Evolutionary conservation across 2,888 invertebrate species (phyloP).

Genomic region (Drosophila ustulata): DNA sequence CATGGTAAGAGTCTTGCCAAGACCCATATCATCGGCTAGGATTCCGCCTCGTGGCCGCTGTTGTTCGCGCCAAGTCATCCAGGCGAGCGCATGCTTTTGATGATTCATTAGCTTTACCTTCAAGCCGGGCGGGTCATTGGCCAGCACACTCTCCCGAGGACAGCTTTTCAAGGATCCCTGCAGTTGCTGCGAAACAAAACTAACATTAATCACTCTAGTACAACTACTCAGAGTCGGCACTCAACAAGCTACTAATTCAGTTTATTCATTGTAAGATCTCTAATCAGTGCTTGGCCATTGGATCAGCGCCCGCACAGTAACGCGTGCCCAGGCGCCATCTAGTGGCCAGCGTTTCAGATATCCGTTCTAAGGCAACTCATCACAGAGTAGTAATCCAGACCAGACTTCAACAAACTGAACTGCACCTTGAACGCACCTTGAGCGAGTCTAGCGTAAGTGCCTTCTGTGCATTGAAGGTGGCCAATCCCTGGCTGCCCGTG

Average conservation of each 20-base stretch:
- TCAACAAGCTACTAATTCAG: not conserved
- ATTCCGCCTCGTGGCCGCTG: slow-evolving; percentile 95
- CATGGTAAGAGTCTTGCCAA: slow-evolving; percentile 88
- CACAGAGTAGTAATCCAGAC: slow-evolving; percentile 38
- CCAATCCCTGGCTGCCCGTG: slow-evolving; percentile 86
- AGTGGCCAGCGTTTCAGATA: slow-evolving; percentile 72
- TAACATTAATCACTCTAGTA: not conserved
- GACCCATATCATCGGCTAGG: slow-evolving; percentile 88
- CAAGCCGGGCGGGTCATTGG: slow-evolving; percentile 88
- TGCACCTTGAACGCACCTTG: slow-evolving; percentile 82
- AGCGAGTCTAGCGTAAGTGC: slow-evolving; percentile 90
- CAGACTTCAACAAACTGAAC: not conserved
- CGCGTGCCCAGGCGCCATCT: slow-evolving; percentile 66
- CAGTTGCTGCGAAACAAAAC: not conserved
- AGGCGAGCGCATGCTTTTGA: slow-evolving; percentile 93
- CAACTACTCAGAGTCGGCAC: too few relatives aligned
- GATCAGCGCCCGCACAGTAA: slow-evolving; percentile 71
- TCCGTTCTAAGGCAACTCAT: slow-evolving; percentile 81
- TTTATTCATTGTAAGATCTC: slow-evolving; percentile 35
- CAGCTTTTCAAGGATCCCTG: not conserved
- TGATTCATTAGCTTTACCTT: slow-evolving; percentile 91
- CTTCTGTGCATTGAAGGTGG: slow-evolving; percentile 89
- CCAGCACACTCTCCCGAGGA: slow-evolving; percentile 86
- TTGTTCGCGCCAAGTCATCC: slow-evolving; percentile 95
- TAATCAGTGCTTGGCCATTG: slow-evolving; percentile 66